Percentiles rank a stretch among this genome's conserved stretches.
Evolutionary conservation across 2,113 vertebrate genomes (phyloP).

Genomic region (Cinclus cinclus): DNA sequence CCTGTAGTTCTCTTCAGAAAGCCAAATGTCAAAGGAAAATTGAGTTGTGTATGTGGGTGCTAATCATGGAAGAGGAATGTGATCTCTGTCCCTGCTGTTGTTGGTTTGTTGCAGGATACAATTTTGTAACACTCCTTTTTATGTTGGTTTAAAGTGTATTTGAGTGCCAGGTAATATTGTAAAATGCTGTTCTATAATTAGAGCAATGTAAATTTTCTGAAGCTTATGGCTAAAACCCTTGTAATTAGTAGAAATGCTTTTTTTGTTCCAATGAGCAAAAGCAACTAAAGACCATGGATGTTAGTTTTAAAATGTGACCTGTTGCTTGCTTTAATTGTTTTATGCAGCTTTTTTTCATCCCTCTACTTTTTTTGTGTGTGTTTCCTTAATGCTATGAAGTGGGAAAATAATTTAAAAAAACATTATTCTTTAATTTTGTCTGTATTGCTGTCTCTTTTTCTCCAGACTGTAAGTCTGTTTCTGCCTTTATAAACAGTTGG

Average conservation of each 20-base stretch:
- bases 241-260: not conserved
- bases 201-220: not conserved
- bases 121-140: not conserved
- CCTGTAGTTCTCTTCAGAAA: not conserved
- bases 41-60: not conserved
- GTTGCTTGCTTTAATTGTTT: not conserved
- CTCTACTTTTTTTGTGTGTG: not conserved
- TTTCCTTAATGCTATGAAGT: not conserved
- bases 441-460: not conserved
- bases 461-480: constrained; percentile 6
- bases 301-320: not conserved
- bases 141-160: not conserved
- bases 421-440: not conserved
- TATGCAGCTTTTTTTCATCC: not conserved
- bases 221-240: not conserved
- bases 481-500: constrained; percentile 1
- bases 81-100: not conserved
- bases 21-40: not conserved
- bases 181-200: not conserved
- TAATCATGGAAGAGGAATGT: not conserved
- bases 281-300: not conserved
- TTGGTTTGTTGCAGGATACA: not conserved
- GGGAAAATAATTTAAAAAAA: not conserved
- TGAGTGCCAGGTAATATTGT: not conserved
- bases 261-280: not conserved